phyloP scores from a whole-genome alignment of 1,140 invertebrate species.

The Trinorchestia longiramus region DNA sequence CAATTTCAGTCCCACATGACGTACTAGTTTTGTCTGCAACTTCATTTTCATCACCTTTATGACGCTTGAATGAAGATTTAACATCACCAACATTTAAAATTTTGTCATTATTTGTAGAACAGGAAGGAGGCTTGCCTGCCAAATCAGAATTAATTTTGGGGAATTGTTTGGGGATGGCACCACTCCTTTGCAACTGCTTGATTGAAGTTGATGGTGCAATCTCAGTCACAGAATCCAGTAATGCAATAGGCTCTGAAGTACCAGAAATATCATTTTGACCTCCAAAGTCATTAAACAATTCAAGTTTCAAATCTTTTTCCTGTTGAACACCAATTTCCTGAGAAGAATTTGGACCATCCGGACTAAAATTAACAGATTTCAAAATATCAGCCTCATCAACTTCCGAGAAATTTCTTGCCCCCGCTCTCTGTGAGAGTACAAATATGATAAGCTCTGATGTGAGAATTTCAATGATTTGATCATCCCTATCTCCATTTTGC shows the following conservation, averaged over 20 bases:
- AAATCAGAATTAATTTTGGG: not conserved
- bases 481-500: not conserved
- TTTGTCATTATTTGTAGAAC: not conserved
- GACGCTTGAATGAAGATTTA: not conserved
- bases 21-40: not conserved
- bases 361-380: not conserved
- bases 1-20: not conserved
- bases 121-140: not conserved
- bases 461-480: constrained; percentile 16
- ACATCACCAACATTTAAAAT: not conserved
- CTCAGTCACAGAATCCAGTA: not conserved
- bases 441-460: not conserved
- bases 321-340: not conserved
- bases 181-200: not conserved
- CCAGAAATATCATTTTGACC: not conserved
- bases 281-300: not conserved
- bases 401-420: not conserved
- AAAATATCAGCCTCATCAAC: constrained; percentile 25
- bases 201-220: not conserved
- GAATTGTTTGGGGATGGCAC: not conserved
- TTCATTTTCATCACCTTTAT: not conserved
- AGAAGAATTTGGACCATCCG: not conserved
- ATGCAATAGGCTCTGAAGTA: no score
- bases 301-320: not conserved
- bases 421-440: not conserved